These are phyloP conservation scores for Diachasma alloeum DNA, from an alignment of 1,140 invertebrate genomes.

Conservation along the genomic window DNA sequence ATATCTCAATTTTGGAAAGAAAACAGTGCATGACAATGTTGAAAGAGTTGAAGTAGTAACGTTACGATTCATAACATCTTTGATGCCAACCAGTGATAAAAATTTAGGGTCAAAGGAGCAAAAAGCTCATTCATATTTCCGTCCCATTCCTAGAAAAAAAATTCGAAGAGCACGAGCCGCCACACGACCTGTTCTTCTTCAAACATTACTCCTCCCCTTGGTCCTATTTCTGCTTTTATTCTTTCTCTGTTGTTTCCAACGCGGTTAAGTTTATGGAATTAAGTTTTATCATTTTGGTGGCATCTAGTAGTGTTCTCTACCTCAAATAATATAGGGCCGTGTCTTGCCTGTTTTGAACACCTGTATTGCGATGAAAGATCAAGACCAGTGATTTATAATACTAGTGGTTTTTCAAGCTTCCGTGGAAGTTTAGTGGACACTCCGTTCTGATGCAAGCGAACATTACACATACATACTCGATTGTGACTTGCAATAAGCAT, in stretches of 20 bases:
- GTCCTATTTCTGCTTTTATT: background rate
- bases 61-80: background rate
- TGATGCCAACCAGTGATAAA: background rate
- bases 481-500: background rate
- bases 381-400: background rate
- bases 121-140: constrained; percentile 12
- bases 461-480: background rate
- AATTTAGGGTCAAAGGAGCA: background rate
- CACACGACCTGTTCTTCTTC: constrained; percentile 1
- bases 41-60: background rate
- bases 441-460: background rate
- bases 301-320: background rate
- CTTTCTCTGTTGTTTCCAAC: background rate
- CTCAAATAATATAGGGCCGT: background rate
- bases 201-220: background rate
- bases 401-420: background rate
- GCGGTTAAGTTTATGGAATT: background rate
- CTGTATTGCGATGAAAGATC: background rate
- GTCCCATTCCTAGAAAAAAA: background rate
- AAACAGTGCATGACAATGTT: background rate
- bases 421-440: background rate
- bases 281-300: background rate
- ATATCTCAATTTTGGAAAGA: background rate
- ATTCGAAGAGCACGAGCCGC: background rate
- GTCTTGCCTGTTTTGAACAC: background rate